Conservation (phyloP, 2,888 invertebrate genomes). For the Conistra vaccinii region DNA sequence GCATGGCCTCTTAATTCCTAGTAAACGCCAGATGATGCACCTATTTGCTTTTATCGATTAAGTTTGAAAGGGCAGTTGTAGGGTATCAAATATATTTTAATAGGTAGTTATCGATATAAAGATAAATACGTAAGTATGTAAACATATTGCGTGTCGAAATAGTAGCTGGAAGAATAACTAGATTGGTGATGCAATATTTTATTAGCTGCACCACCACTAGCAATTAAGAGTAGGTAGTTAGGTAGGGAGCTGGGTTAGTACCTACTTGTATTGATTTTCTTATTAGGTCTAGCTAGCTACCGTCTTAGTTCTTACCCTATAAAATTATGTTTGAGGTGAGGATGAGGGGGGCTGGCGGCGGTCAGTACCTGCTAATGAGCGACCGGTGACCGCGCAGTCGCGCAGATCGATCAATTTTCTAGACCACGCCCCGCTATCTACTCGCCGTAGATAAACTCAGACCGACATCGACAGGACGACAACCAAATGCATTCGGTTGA, state of each 20-base stretch:
- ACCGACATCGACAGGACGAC: too few relatives aligned
- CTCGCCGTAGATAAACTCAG: background rate
- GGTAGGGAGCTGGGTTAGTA: background rate
- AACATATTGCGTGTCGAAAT: background rate
- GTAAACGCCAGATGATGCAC: background rate
- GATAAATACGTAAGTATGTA: background rate
- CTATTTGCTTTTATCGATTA: constrained; percentile 19
- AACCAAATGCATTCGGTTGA: background rate
- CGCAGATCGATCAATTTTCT: constrained; percentile 14
- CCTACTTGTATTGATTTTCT: constrained; percentile 36
- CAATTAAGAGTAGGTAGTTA: background rate
- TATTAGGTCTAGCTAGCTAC: background rate
- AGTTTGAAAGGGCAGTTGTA: constrained; percentile 19
- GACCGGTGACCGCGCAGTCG: constrained; percentile 6
- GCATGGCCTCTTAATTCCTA: background rate
- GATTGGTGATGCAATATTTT: constrained; percentile 15
- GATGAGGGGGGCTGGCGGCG: background rate
- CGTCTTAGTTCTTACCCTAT: background rate
- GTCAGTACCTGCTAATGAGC: background rate
- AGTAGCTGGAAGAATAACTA: background rate
- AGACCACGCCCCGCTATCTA: background rate
- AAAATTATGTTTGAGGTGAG: background rate
- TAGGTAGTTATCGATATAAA: background rate
- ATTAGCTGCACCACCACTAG: background rate
- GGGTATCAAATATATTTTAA: background rate